Percentiles rank a stretch among this genome's conserved stretches.
Evolutionary conservation across 2,888 invertebrate genomes (phyloP).

Genomic region (Galerucella calmariensis): DNA sequence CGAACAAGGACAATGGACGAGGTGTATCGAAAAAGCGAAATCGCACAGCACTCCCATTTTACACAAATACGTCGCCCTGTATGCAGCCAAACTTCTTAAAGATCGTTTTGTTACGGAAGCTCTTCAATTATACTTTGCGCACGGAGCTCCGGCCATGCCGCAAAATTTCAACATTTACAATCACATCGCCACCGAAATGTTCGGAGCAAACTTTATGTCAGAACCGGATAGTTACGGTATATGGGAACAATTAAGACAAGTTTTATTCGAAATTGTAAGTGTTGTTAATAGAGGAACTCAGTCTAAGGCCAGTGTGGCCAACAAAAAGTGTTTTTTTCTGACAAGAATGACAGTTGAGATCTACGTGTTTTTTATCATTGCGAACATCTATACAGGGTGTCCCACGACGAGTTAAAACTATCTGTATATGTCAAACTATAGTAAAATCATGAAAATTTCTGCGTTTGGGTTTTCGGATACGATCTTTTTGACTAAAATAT

Average conservation of each 20-base stretch:
- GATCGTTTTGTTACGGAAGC: slow-evolving; percentile 75
- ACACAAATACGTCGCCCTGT: slow-evolving; percentile 81
- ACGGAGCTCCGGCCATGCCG: slow-evolving; percentile 78
- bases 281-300: no score
- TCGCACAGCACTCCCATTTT: slow-evolving; percentile 71
- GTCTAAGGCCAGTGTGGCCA: no score
- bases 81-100: slow-evolving; percentile 81
- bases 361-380: no score
- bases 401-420: no score
- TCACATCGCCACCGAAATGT: slow-evolving; percentile 74
- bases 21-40: slow-evolving; percentile 84
- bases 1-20: slow-evolving; percentile 86
- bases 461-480: no score
- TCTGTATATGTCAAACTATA: no score
- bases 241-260: slow-evolving; percentile 78
- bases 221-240: slow-evolving; percentile 72
- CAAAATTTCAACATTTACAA: slow-evolving; percentile 88
- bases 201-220: slow-evolving; percentile 66
- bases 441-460: no score
- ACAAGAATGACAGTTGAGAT: no score
- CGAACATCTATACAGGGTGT: no score
- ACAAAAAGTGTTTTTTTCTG: no score
- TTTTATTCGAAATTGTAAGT: slow-evolving; percentile 72
- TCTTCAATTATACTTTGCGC: slow-evolving; percentile 76
- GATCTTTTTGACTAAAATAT: no score